A percentile compares a stretch with the other conserved stretches of the same genome.
These are phyloP conservation scores for Neodiprion virginianus DNA, from an alignment of 1,140 invertebrate genomes.

Conservation along the genomic window DNA sequence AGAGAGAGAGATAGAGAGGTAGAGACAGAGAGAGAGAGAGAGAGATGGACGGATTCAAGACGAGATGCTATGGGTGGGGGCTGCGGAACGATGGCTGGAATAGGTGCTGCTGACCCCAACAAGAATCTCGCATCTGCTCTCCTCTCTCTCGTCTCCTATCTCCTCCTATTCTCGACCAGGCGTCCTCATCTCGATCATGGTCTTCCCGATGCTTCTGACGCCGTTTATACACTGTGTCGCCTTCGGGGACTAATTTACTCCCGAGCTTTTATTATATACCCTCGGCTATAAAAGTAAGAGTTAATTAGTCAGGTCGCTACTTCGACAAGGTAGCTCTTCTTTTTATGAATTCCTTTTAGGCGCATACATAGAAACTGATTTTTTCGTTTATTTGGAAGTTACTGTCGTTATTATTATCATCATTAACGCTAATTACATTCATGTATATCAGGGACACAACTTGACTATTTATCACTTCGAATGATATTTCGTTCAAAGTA, in stretches of 20 bases:
- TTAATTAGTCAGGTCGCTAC: not conserved
- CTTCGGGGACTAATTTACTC: not conserved
- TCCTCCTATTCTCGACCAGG: slow-evolving; percentile 12
- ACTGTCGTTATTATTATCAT: no score
- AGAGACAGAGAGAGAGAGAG: not conserved
- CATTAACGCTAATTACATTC: no score
- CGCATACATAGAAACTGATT: no score
- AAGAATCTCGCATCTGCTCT: slow-evolving; percentile 52
- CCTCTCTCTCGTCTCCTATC: slow-evolving; percentile 14
- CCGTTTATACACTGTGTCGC: no score
- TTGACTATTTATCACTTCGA: no score
- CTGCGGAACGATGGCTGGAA: slow-evolving; percentile 26
- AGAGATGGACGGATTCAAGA: not conserved
- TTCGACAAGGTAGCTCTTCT: no score
- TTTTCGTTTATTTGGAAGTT: no score
- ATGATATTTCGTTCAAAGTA: no score
- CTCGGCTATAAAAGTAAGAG: not conserved
- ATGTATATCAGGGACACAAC: no score
- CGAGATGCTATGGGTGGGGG: slow-evolving; percentile 14
- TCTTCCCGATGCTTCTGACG: not conserved
- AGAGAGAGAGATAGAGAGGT: not conserved
- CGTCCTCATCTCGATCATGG: not conserved
- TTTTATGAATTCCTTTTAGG: no score
- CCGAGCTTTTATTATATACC: not conserved
- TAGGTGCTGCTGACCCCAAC: slow-evolving; percentile 39